Evolutionary conservation across 2,797 vertebrate species (phyloP), one percentile per base, ranked within the genome.

Genomic region (Neopelma chrysocephalum): DNA sequence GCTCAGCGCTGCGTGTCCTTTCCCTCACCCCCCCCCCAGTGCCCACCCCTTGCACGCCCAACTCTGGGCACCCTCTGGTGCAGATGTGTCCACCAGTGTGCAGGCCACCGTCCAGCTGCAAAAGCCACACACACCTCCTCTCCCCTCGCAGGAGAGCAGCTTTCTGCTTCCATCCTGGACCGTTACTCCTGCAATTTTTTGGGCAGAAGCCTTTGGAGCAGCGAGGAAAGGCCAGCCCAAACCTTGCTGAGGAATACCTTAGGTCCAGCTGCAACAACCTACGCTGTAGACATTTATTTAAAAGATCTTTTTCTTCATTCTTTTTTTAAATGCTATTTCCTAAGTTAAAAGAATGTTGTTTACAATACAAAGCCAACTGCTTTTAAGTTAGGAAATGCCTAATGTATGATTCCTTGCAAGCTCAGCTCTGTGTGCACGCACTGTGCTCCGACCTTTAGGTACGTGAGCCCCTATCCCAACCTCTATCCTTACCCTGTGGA

Each of bases 341-440:
- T 96, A 90, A 26, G 81, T 65, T 87, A 82, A 79, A 96, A 93
- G 93, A 97, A 96, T 87, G 90, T 84, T 97, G 96, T 96, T 96
- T 95, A 96, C 66, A 78, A 29, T 32, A 64, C 80, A 91, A 93
- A 91, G 95, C 95, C 95, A 97, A 96, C 85, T 79, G 70, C 95
- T 96, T 94, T 96, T 93, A 96, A 95, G 94, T 78, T 96, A 94
- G 96, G 96, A 96, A 95, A 96, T 94, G 88, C 96, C 85, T 89
- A 88, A 92, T 94, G 94, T 91, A 84, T 90, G 95, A 96, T 96
- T 94, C 90, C 77, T 95, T 1, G 0, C 82, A 76, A 82, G 54
- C 70, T 68, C 64, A 86, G 36, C 71, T 69, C 89, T 38, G 27
- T 60, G 79, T 69, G 86, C 72, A 11, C 23, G 69, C 60, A 10